Evolutionary conservation across 2,113 vertebrate genomes (phyloP), one percentile per base, ranked within the genome.

Genomic region (Austrofundulus limnaeus): DNA sequence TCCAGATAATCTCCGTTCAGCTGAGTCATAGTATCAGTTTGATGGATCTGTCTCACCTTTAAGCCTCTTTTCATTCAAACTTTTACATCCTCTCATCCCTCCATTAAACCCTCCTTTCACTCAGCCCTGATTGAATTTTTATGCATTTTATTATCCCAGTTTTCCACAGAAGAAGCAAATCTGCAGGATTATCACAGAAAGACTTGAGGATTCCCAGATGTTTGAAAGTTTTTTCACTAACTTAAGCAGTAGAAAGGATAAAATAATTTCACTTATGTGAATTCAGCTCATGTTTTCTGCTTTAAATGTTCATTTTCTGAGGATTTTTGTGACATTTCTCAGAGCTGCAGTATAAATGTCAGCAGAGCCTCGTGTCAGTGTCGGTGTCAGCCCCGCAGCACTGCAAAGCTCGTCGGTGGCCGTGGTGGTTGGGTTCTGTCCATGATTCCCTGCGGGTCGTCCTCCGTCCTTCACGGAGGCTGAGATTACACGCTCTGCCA

Each of bases 401-500:
- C 53, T 49, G n/a, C 37, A 41, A 25, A 42, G 37, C 43, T 19
- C 21, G 42, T n/a, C n/a, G n/a, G n/a, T n/a, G n/a, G n/a, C n/a
- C n/a, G 4, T 42, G 50, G 11, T 20, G 50, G 21, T 14, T 48
- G 58, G 7, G 34, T 24, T 20, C 34, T 37, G 21, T 11, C 5
- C 3, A 46, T 43, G 42, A 54, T 31, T 51, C 70, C 49, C 38
- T 54, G 11, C 20, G 4, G 66, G 66, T 39, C 15, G 34, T 7
- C 14, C 61, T 54, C 59, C 49, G 79, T 78, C 80, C 82, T 85
- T 87, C 74, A 85, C 66, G 61, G 61, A 59, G 38, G 68, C 72
- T 77, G 57, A 75, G 82, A 85, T 88, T 82, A 82, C 70, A 73
- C 38, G 24, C 47, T 66, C 65, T 66, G 77, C 59, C 72, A 68